Evolutionary conservation across 2,888 invertebrate species (phyloP).

Genomic region (Stenolophus ochropezus): DNA sequence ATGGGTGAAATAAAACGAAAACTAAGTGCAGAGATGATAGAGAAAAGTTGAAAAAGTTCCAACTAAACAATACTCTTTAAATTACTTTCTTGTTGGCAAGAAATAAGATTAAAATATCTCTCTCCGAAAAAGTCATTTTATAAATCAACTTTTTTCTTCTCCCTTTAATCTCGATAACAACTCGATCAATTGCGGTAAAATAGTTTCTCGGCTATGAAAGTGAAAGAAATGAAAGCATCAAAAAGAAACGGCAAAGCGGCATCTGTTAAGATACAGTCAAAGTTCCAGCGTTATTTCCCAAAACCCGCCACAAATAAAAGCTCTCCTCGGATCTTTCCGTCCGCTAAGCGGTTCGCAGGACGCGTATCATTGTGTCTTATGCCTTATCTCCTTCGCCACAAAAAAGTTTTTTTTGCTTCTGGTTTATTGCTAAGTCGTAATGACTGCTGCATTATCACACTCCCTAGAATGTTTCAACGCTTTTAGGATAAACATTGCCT

Average conservation of each 20-base stretch:
- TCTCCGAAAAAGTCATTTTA: neutral
- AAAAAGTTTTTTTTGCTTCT: neutral
- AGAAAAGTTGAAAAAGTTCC: neutral
- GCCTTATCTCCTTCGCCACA: neutral
- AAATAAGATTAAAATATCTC: neutral
- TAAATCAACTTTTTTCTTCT: neutral
- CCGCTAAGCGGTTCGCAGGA: neutral
- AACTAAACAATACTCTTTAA: neutral
- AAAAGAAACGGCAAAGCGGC: conserved; percentile 3
- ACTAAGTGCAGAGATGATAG: neutral
- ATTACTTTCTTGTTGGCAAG: neutral
- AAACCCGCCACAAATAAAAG: conserved; percentile 9
- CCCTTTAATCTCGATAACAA: conserved; percentile 14
- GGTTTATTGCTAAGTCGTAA: neutral
- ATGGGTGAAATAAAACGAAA: neutral
- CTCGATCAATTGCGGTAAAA: conserved; percentile 3
- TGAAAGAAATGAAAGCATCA: conserved; percentile 12
- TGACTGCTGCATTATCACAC: neutral
- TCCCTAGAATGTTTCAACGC: neutral
- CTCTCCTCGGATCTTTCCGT: neutral
- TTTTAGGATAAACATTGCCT: too few relatives aligned
- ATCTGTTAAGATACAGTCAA: conserved; percentile 20
- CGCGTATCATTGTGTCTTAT: neutral
- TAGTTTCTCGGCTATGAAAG: neutral
- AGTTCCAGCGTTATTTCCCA: conserved; percentile 4